Evolutionary conservation across 2,888 invertebrate genomes (phyloP).

Genomic region (Cheilosia impressa): DNA sequence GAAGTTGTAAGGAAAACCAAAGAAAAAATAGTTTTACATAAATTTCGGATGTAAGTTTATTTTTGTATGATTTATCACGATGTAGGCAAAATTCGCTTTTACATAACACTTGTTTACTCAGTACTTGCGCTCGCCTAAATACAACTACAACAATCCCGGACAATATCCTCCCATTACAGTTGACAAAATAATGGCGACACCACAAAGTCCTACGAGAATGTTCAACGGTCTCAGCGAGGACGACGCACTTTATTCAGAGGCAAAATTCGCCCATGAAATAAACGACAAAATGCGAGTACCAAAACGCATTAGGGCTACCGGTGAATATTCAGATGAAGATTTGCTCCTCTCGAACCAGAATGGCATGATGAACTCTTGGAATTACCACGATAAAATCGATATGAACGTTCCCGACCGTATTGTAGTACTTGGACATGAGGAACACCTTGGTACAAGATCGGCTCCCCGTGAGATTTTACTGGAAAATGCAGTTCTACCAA

Average conservation of each 20-base stretch:
- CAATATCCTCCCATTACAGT: not conserved
- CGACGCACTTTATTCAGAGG: constrained; percentile 82
- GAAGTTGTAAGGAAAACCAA: constrained; percentile 13
- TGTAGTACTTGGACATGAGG: constrained; percentile 92
- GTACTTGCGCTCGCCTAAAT: not conserved
- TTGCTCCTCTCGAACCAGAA: constrained; percentile 86
- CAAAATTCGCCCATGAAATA: constrained; percentile 90
- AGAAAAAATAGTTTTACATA: constrained; percentile 27
- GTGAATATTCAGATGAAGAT: constrained; percentile 88
- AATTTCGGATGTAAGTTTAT: constrained; percentile 34
- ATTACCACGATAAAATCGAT: constrained; percentile 90
- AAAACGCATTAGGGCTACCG: constrained; percentile 90
- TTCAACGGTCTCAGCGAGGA: constrained; percentile 89
- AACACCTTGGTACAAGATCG: constrained; percentile 88
- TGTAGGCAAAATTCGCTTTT: not conserved
- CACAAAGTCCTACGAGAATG: constrained; percentile 86
- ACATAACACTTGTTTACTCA: constrained; percentile 24
- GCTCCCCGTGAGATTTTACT: constrained; percentile 94
- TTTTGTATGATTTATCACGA: not conserved
- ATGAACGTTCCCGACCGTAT: constrained; percentile 98
- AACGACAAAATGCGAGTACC: constrained; percentile 93
- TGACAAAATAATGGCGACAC: constrained; percentile 85
- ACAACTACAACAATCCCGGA: not conserved
- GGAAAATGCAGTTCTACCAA: constrained; percentile 91
- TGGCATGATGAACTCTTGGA: constrained; percentile 86